A percentile compares a stretch with the other conserved stretches of the same genome.
These are phyloP conservation scores for Hemibagrus guttatus DNA, from an alignment of 2,797 vertebrate genomes.

Conservation along the genomic window DNA sequence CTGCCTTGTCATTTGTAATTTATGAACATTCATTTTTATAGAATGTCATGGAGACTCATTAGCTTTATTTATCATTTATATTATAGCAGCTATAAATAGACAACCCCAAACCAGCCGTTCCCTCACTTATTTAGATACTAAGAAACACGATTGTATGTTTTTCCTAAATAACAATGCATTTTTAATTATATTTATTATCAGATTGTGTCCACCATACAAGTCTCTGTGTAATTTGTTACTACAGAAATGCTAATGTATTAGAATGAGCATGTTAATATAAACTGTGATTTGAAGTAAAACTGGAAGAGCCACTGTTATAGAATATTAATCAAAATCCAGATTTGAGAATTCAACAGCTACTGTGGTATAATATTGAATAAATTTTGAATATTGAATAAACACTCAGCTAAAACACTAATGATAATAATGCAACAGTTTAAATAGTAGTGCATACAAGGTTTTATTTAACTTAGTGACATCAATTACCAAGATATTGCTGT, in stretches of 20 bases:
- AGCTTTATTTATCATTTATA: neutral
- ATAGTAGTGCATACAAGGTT: constrained; percentile 6
- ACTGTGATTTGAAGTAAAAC: neutral
- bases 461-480: constrained; percentile 43
- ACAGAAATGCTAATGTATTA: neutral
- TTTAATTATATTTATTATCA: neutral
- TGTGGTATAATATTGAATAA: neutral
- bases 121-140: neutral
- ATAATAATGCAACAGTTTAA: neutral
- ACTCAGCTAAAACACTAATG: neutral
- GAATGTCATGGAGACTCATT: neutral
- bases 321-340: neutral
- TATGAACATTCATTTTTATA: neutral
- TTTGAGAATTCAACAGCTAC: neutral
- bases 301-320: neutral
- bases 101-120: neutral
- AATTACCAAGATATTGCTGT: constrained; percentile 35
- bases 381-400: neutral
- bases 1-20: too few relatives aligned
- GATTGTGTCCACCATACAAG: neutral
- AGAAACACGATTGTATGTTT: neutral
- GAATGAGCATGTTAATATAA: neutral
- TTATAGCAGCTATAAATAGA: neutral
- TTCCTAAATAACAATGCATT: neutral
- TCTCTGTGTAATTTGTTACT: neutral